Conservation (phyloP, 1,140 invertebrate genomes). For the Lysiphlebus fabarum region DNA sequence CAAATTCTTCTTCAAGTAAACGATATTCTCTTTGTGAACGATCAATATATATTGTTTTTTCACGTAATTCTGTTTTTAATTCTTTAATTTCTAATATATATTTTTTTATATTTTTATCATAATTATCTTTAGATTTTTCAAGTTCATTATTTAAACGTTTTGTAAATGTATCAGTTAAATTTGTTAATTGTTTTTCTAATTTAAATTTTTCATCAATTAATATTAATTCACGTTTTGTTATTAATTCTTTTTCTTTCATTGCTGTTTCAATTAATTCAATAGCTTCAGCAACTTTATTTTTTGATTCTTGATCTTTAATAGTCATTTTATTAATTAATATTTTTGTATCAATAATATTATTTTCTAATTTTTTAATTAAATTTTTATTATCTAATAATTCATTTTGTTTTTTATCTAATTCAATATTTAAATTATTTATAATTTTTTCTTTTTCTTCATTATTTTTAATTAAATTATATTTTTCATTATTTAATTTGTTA, state of each 20-base stretch:
- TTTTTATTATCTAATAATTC: constrained; percentile 35
- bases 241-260: constrained; percentile 51
- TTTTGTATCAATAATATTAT: constrained; percentile 37
- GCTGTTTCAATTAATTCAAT: constrained; percentile 55
- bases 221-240: constrained; percentile 53
- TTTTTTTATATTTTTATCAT: constrained; percentile 39
- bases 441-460: constrained; percentile 35
- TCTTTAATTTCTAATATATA: constrained; percentile 47
- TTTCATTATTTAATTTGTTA: constrained; percentile 37
- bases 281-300: constrained; percentile 53
- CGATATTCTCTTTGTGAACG: constrained; percentile 52
- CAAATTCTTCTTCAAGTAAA: constrained; percentile 54
- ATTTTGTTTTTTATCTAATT: constrained; percentile 29
- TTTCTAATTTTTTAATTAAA: constrained; percentile 36
- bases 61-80: constrained; percentile 44
- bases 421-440: constrained; percentile 35
- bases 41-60: constrained; percentile 40
- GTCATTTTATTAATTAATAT: constrained; percentile 29
- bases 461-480: constrained; percentile 30
- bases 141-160: constrained; percentile 36
- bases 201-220: constrained; percentile 41
- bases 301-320: constrained; percentile 41
- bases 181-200: constrained; percentile 34
- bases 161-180: constrained; percentile 38
- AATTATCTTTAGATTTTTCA: constrained; percentile 34